These are phyloP conservation scores for Euwallacea similis DNA, from an alignment of 1,140 invertebrate species.

Conservation along the genomic window DNA sequence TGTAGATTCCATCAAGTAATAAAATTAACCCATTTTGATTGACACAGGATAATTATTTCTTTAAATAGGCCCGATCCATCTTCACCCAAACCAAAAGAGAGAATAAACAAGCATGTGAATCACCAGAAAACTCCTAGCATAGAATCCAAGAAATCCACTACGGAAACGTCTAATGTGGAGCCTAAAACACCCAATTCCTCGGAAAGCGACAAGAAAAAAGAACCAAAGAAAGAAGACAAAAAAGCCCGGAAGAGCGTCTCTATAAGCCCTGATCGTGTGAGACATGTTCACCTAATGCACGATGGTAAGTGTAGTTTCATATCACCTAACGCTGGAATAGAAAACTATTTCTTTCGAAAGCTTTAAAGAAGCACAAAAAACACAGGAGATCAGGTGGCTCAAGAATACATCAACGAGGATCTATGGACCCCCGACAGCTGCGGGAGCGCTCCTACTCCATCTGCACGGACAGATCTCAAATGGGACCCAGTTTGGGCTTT, in stretches of 20 bases:
- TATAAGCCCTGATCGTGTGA: conserved; percentile 46
- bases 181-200: conserved; percentile 44
- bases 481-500: conserved; percentile 39
- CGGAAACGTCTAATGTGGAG: conserved; percentile 40
- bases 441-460: conserved; percentile 50
- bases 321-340: not conserved
- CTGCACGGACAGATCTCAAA: conserved; percentile 49
- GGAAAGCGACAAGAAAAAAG: conserved; percentile 42
- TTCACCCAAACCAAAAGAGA: conserved; percentile 19
- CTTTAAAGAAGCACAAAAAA: conserved; percentile 49
- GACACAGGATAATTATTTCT: not conserved
- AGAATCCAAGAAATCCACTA: conserved; percentile 45
- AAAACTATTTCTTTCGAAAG: conserved; percentile 14
- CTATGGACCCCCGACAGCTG: conserved; percentile 39
- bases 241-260: conserved; percentile 46
- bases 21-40: not conserved
- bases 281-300: conserved; percentile 47
- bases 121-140: conserved; percentile 47
- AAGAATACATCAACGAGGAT: conserved; percentile 20
- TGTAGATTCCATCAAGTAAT: not conserved
- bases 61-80: too few relatives aligned
- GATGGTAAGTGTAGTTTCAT: conserved; percentile 29
- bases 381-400: conserved; percentile 38
- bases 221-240: conserved; percentile 39
- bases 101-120: conserved; percentile 14